Conservation (phyloP, 1,140 invertebrate genomes). For the Octopus sinensis region DNA sequence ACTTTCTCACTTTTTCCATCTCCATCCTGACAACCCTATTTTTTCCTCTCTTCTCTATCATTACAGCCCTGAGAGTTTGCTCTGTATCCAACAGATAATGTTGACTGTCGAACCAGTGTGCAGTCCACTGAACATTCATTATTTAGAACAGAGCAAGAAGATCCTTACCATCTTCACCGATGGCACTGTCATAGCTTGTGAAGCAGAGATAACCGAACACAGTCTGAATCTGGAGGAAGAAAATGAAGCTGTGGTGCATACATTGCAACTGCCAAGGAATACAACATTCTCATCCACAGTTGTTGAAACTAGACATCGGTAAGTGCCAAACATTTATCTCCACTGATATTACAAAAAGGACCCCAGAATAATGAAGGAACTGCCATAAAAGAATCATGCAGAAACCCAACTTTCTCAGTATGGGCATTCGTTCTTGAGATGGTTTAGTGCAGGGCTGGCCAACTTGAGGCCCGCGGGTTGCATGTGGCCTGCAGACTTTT, state of each 20-base stretch:
- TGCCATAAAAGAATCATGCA: too few species aligned
- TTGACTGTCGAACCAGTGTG: background rate
- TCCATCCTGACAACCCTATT: background rate
- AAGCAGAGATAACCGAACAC: background rate
- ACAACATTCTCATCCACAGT: background rate
- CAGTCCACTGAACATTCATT: background rate
- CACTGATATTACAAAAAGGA: background rate
- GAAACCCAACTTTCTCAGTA: too few species aligned
- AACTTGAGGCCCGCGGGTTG: too few species aligned
- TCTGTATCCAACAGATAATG: background rate
- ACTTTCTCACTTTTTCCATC: background rate
- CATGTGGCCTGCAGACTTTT: too few species aligned
- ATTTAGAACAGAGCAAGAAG: background rate
- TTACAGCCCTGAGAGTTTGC: background rate
- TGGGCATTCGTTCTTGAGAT: too few species aligned
- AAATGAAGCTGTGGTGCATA: background rate
- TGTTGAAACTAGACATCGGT: background rate
- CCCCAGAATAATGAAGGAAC: too few species aligned
- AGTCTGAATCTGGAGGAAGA: background rate
- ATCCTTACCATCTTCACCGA: background rate
- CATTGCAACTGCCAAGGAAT: background rate
- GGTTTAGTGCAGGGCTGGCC: too few species aligned
- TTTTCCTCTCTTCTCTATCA: background rate
- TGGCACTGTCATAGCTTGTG: slow-evolving; percentile 9
- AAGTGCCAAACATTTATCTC: background rate